Percentiles rank a stretch among this genome's conserved stretches.
Conservation (phyloP, 2,888 invertebrate genomes). For the Netelia inedita region DNA sequence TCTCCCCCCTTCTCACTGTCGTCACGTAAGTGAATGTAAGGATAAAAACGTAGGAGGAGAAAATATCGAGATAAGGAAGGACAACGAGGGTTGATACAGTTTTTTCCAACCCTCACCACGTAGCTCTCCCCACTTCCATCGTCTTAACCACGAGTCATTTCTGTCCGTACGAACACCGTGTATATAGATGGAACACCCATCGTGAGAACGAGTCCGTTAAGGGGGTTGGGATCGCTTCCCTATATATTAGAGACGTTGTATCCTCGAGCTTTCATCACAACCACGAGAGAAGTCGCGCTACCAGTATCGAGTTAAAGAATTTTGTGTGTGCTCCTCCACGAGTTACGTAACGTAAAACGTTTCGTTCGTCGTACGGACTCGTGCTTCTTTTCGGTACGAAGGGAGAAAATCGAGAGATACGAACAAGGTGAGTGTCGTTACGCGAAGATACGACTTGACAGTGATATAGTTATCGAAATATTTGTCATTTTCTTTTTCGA, state of each 20-base stretch:
- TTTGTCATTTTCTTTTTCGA: neutral
- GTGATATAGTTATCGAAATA: neutral
- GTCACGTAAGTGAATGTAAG: neutral
- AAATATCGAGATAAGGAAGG: neutral
- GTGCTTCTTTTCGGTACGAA: neutral
- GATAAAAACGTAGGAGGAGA: neutral
- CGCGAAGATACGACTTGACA: neutral
- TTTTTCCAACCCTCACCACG: constrained; percentile 1
- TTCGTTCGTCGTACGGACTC: no score
- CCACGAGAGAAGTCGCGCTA: constrained; percentile 72
- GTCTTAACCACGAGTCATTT: constrained; percentile 64
- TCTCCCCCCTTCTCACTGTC: neutral
- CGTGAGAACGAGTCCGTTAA: constrained; percentile 64
- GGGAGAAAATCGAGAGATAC: constrained; percentile 5
- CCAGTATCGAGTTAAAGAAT: constrained; percentile 63
- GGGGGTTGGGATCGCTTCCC: constrained; percentile 56
- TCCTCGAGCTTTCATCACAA: constrained; percentile 81
- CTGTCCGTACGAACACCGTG: constrained; percentile 44
- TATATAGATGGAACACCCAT: constrained; percentile 75
- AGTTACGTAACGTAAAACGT: no score
- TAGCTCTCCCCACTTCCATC: constrained; percentile 28
- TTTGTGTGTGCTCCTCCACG: constrained; percentile 1
- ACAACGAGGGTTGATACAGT: constrained; percentile 17
- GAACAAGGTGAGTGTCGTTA: constrained; percentile 54
- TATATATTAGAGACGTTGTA: constrained; percentile 82